Evolutionary conservation across 2,797 vertebrate species (phyloP).

Genomic region (Danio choprae): DNA sequence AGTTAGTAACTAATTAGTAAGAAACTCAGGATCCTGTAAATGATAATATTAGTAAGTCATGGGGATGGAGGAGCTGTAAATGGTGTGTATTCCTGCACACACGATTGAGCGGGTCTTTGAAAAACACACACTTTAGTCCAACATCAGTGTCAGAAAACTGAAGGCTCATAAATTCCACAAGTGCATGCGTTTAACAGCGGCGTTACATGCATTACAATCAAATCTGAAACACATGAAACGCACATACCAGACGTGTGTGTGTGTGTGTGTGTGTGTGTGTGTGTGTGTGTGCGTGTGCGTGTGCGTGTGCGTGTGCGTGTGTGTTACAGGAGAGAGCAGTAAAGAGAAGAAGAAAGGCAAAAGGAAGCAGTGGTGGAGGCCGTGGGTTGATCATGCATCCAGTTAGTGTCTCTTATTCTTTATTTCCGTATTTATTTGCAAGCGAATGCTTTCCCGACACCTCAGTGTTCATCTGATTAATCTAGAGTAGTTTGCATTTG

Average conservation of each 20-base stretch:
- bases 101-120: neutral
- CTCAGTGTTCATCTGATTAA: neutral
- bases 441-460: neutral
- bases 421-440: neutral
- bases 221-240: slow-evolving; percentile 59
- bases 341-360: slow-evolving; percentile 87
- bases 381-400: slow-evolving; percentile 97
- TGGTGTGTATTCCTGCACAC: neutral
- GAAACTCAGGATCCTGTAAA: neutral
- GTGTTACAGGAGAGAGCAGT: slow-evolving; percentile 81
- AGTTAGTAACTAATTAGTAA: no score
- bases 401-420: slow-evolving; percentile 84
- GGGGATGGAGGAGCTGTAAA: no score
- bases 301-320: slow-evolving; percentile 8
- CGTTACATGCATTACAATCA: slow-evolving; percentile 57
- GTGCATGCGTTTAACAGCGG: slow-evolving; percentile 52
- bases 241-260: slow-evolving; percentile 40
- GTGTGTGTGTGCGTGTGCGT: neutral
- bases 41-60: neutral
- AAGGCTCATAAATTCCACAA: slow-evolving; percentile 52
- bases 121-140: slow-evolving; percentile 7
- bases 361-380: slow-evolving; percentile 95
- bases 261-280: slow-evolving; percentile 20
- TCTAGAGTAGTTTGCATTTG: no score
- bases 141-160: neutral